Base-by-base conservation (phyloP, 2,113 vertebrate species). In the Oxygymnocypris stewartii region DNA sequence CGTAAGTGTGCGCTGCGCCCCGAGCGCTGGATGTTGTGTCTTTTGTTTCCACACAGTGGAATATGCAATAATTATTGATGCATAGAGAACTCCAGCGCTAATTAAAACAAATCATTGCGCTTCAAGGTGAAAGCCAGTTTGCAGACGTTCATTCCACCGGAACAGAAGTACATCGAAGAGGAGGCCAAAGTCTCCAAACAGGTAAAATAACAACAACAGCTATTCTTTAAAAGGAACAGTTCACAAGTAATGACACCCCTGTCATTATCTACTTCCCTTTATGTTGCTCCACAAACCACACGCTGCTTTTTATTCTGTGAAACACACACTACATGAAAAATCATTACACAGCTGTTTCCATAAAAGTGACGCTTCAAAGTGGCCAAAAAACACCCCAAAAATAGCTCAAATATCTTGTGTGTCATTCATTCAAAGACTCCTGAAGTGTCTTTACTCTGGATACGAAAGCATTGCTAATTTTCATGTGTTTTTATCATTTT, bases 141-240 rank as follows among this genome's bases (percentile, higher is more conserved):
- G 90, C 95, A 92, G 93, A 97, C 97, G 4, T 91, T 99, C 86
- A 93, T 94, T 81, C 97, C 97, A 87, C 96, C 96, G 91, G 97
- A 99, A 90, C 93, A 96, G 93, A 99, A 98, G 93, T 99, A 98
- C 92, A 96, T 99, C 73, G 97, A 99, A 93, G 98, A 98, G 81
- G 97, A 99, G 88, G 93, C 96, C 79, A 98, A 97, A 94, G 95
- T 99, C 89, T 99, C 97, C 90, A 99, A 98, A 91, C 97, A 98
- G 92, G 98, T 99, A 94, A 25, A 63, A 77, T 14, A 23, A 23
- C 35, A n/a, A n/a, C n/a, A 42, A 11, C 23, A 73, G n/a, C 37
- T n/a, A 42, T 73, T 42, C 18, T 54, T 54, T 35, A 20, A 78
- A 54, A 14, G 11, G 73, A 25, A 13, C 6, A 6, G 71, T 6